Percentiles rank a stretch among this genome's conserved stretches.
These are phyloP conservation scores for Momotus momota DNA, from an alignment of 2,797 vertebrate genomes.

Conservation along the genomic window DNA sequence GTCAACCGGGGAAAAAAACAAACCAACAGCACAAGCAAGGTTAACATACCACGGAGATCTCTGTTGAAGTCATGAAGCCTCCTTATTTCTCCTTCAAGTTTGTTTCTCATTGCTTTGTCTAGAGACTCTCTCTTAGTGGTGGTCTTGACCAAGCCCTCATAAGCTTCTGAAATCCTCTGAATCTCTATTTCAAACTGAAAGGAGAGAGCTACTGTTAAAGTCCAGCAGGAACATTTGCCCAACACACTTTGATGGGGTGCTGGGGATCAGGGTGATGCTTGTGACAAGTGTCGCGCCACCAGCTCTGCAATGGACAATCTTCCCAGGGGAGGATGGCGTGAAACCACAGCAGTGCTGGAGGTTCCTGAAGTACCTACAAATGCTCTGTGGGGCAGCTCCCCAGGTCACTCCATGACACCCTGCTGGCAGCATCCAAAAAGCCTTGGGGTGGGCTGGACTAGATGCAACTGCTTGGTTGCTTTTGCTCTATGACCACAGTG, in stretches of 20 bases:
- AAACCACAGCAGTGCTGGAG: background rate
- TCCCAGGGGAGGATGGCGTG: background rate
- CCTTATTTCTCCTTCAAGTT: slow-evolving; percentile 88
- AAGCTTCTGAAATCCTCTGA: slow-evolving; percentile 86
- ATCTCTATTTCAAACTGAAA: slow-evolving; percentile 87
- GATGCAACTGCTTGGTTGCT: background rate
- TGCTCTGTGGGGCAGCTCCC: rapidly evolving
- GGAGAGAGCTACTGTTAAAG: slow-evolving; percentile 41
- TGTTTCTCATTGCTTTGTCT: slow-evolving; percentile 88
- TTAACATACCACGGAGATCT: slow-evolving; percentile 83
- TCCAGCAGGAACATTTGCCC: background rate
- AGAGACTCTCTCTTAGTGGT: slow-evolving; percentile 86
- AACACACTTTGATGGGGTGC: background rate
- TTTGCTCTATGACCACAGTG: rapidly evolving
- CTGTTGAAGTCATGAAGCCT: slow-evolving; percentile 89
- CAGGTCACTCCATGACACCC: background rate
- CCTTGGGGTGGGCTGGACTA: background rate
- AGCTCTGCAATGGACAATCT: background rate
- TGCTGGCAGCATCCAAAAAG: background rate
- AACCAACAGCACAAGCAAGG: background rate
- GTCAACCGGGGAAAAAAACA: background rate
- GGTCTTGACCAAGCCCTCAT: slow-evolving; percentile 86
- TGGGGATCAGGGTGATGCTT: rapidly evolving
- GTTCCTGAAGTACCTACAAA: background rate
- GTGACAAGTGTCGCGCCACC: background rate